phyloP scores from a whole-genome alignment of 1,140 invertebrate genomes.

The Heterodera carotae region DNA sequence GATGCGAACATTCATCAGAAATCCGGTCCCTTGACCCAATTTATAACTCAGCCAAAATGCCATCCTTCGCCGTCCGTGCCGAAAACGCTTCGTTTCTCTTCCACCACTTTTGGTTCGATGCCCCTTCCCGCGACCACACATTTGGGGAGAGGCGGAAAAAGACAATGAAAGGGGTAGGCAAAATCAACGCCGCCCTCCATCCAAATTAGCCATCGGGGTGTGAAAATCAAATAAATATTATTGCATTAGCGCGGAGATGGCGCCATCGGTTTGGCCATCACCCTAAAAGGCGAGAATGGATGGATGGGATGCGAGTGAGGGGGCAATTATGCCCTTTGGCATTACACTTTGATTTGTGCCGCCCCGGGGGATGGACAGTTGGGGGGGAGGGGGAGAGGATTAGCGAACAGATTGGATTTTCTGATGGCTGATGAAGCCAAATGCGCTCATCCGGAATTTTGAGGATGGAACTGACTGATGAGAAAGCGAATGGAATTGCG shows the following conservation, averaged over 20 bases:
- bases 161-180: background rate
- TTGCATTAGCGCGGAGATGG: background rate
- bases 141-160: background rate
- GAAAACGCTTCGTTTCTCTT: background rate
- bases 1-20: too few relatives aligned
- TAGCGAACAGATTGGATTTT: slow-evolving; percentile 3
- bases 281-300: background rate
- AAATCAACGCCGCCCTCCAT: background rate
- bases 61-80: too few relatives aligned
- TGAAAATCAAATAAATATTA: slow-evolving; percentile 7
- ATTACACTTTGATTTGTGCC: background rate
- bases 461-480: slow-evolving; percentile 4
- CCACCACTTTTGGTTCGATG: background rate
- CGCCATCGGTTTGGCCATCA: background rate
- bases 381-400: background rate
- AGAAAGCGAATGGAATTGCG: background rate
- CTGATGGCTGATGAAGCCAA: background rate
- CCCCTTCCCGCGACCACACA: background rate
- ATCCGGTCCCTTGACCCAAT: too few relatives aligned
- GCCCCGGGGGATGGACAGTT: background rate
- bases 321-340: background rate
- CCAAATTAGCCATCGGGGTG: background rate
- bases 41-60: too few relatives aligned
- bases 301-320: background rate
- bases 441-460: slow-evolving; percentile 15